Conservation (phyloP, 1,140 invertebrate species). For the Battus philenor region DNA sequence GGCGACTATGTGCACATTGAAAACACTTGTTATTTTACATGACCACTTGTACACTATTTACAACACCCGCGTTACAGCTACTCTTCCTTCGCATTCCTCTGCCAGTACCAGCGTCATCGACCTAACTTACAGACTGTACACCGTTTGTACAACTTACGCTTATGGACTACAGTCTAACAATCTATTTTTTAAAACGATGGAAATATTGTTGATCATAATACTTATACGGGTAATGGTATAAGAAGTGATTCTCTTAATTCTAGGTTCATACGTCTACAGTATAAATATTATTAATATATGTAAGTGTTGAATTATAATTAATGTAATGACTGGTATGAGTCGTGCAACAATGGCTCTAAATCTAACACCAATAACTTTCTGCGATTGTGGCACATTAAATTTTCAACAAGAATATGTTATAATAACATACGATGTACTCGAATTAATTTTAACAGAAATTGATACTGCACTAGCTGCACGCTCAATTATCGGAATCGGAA, state of each 20-base stretch:
- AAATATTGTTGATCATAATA: constrained; percentile 71
- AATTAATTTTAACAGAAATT: constrained; percentile 30
- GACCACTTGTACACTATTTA: constrained; percentile 69
- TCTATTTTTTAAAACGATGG: constrained; percentile 68
- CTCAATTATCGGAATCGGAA: constrained; percentile 28
- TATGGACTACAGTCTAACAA: constrained; percentile 50
- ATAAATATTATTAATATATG: constrained; percentile 40
- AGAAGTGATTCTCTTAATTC: constrained; percentile 68
- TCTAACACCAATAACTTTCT: constrained; percentile 48
- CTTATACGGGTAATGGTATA: constrained; percentile 69
- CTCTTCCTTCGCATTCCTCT: constrained; percentile 25
- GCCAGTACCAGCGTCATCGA: constrained; percentile 37
- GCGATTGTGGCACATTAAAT: constrained; percentile 47
- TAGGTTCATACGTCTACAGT: constrained; percentile 58
- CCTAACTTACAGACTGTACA: constrained; percentile 64
- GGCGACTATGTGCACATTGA: constrained; percentile 75
- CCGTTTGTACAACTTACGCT: constrained; percentile 70
- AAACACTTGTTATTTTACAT: constrained; percentile 71
- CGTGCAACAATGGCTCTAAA: constrained; percentile 56
- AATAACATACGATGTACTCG: constrained; percentile 31
- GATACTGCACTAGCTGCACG: constrained; percentile 39
- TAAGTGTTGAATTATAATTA: constrained; percentile 41
- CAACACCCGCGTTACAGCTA: constrained; percentile 51
- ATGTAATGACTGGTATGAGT: constrained; percentile 64
- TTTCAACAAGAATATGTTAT: constrained; percentile 15